Conservation (phyloP, 2,797 vertebrate species). For the Australoheros facetus region DNA sequence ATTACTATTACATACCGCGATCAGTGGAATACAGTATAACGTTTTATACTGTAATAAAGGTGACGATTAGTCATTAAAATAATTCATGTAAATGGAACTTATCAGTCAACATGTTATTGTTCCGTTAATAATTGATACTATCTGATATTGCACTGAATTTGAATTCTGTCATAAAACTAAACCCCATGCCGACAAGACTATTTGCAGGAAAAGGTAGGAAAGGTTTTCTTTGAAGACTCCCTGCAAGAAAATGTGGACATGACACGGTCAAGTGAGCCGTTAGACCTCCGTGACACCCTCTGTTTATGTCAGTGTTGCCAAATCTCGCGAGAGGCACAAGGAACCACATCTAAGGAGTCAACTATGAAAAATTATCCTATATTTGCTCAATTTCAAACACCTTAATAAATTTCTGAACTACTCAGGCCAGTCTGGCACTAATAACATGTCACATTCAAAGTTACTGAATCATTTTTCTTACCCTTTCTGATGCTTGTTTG, state of each 20-base stretch:
- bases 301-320: neutral
- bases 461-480: too few species aligned
- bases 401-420: neutral
- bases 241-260: neutral
- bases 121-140: neutral
- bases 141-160: neutral
- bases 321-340: neutral
- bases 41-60: neutral
- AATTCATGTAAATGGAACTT: fast-evolving
- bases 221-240: neutral
- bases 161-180: neutral
- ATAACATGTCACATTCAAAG: too few species aligned
- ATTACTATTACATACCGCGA: too few species aligned
- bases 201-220: neutral
- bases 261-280: neutral
- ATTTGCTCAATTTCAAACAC: neutral
- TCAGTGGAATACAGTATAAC: neutral
- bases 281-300: neutral
- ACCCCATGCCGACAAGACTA: fast-evolving
- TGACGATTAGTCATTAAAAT: neutral
- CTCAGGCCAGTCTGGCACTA: too few species aligned
- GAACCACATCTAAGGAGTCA: neutral
- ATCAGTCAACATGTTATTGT: fast-evolving
- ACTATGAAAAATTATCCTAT: neutral
- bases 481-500: too few species aligned